These are phyloP conservation scores for Rhamphomyia laevipes DNA, from an alignment of 2,888 invertebrate genomes.

Conservation along the genomic window DNA sequence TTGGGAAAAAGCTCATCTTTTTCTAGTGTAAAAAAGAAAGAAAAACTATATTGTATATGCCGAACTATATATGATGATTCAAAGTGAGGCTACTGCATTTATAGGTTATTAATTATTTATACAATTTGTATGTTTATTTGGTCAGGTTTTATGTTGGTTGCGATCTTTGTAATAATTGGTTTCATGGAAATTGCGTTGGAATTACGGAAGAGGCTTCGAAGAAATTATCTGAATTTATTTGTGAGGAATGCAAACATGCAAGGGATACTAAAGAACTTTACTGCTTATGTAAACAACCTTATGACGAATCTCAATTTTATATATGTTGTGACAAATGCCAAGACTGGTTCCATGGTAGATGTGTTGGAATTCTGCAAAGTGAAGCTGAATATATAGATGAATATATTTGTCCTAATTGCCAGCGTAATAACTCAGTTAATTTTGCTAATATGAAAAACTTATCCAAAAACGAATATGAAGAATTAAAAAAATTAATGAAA, in stretches of 20 bases:
- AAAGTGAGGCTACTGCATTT: conserved; percentile 53
- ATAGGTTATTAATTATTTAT: not conserved
- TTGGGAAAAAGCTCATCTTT: conserved; percentile 12
- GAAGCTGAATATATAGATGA: conserved; percentile 93
- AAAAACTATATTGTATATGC: conserved; percentile 82
- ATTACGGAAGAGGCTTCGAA: conserved; percentile 87
- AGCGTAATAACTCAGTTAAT: conserved; percentile 78
- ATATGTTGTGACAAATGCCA: conserved; percentile 98
- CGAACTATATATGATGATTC: conserved; percentile 91
- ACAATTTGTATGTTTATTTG: not conserved
- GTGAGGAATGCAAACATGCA: conserved; percentile 74
- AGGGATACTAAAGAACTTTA: conserved; percentile 85
- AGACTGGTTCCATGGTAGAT: conserved; percentile 98
- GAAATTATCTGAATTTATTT: conserved; percentile 80
- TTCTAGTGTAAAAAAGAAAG: conserved; percentile 45
- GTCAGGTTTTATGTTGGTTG: conserved; percentile 91
- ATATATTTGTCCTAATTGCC: conserved; percentile 93
- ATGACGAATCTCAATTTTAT: conserved; percentile 96
- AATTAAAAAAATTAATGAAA: conserved; percentile 74
- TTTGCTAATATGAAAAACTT: conserved; percentile 82
- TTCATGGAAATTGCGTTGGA: conserved; percentile 93
- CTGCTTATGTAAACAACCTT: conserved; percentile 91
- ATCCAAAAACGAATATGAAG: conserved; percentile 65
- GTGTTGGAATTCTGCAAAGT: conserved; percentile 88
- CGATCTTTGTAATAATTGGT: conserved; percentile 96